Base-by-base conservation (phyloP, 2,113 vertebrate species). In the Rhadina sibilatrix region DNA sequence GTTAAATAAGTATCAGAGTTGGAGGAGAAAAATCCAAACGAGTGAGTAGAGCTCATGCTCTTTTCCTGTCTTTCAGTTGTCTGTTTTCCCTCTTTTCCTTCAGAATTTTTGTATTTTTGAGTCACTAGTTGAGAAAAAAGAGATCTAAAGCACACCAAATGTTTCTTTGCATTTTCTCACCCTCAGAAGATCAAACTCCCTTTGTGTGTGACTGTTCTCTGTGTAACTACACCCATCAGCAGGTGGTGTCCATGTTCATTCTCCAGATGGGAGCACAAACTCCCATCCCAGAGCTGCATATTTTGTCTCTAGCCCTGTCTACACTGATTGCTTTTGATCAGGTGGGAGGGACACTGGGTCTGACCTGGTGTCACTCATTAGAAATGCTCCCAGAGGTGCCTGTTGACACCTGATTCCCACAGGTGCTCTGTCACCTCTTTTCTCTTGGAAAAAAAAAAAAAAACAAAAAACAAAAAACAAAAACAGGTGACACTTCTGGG, bases 21-120 rank as follows among this genome's bases (percentile, higher is more conserved):
- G 98, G 98, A 98, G 97, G 54, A 98, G 94, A 92, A 98, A 96
- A 94, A 97, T 98, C 80, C 98, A 97, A 52, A 96, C 70, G 0
- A 97, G 98, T 98, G 95, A 98, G 98, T 98, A 95, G 89, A 96
- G 11, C 23, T 64, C 4, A 4, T 53, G 6, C 33, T 47, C 15
- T 38, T 22, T 64, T 10, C 30, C 5, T 24, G 13, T 12, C 47
- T 71, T 47, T 35, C 38, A 63, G 14, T 49, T 30, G 2, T 23
- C 23, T 66, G 4, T 23, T 72, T 59, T 18, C 33, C 11, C 31
- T 54, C 21, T 21, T 63, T 80, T 47, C 18, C 75, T 61, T 65
- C 53, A 66, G 25, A 64, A 54, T 24, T 44, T 75, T 31, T 82
- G 3, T 16, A 4, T 8, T 60, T 87, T 47, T 60, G n/a, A 59